Base-by-base conservation (phyloP, 2,113 vertebrate genomes). In the Chaetodon auriga region DNA sequence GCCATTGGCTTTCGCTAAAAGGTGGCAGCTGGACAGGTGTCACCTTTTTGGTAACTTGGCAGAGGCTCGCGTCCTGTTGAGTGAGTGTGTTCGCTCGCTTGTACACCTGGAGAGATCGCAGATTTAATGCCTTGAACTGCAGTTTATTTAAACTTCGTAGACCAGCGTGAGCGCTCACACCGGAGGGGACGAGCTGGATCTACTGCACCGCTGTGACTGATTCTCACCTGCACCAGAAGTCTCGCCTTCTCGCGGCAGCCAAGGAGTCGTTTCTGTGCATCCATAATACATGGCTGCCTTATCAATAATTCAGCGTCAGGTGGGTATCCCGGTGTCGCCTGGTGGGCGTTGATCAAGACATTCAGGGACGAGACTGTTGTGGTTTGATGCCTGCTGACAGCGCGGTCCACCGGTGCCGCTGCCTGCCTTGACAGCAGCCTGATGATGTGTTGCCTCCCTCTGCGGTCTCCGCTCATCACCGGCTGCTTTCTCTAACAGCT, bases 301-400 rank as follows among this genome's bases (percentile, higher is more conserved):
- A 84, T 93, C 73, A 80, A 89, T 93, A 83, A 92, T 91, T 92
- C 82, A 92, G 61, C 48, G n/a, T 80, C 83, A 87, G 87, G 84
- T 87, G 91, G 89, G 78, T 74, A 45, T 35, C 82, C 84, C 51
- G 35, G 54, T 65, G 82, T 60, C 57, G 83, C 89, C 83, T 72
- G 75, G 43, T 21, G 69, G 83, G 84, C 38, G 78, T 78, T 83
- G 89, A 93, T 82, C 82, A 75, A 75, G 89, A 84, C 89, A 8
- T 69, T 77, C 38, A 41, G 69, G 74, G 72, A 30, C 38, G 73
- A 45, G 60, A 43, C 80, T 21, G 49, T 35, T 21, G 61, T 45
- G 82, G 65, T 76, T 85, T 83, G 85, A 82, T 85, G 82, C 83
- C 71, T 19, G 79, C 85, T 87, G 91, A 81, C 66, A 19, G 72